A percentile compares a stretch with the other conserved stretches of the same genome.
phyloP scores from a whole-genome alignment of 2,113 vertebrate genomes.

The Potamarius usumacintae region DNA sequence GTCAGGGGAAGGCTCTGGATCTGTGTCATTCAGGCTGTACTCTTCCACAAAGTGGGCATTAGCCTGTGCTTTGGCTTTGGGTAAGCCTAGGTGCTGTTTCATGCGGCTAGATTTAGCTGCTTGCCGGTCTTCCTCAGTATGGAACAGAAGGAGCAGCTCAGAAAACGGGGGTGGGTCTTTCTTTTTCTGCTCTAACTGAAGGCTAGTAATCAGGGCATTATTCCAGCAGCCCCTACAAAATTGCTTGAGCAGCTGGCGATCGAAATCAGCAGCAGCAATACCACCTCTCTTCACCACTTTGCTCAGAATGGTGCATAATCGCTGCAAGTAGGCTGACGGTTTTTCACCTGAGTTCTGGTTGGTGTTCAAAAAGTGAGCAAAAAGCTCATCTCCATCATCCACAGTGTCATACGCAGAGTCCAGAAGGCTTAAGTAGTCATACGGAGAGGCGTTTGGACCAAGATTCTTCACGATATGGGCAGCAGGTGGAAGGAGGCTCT shows the following conservation, averaged over 20 bases:
- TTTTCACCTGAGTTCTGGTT: not conserved
- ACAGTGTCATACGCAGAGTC: slow-evolving; percentile 39
- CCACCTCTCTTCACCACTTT: not conserved
- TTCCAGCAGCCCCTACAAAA: not conserved
- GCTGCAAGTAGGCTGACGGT: not conserved
- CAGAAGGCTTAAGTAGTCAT: not conserved
- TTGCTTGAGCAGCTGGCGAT: not conserved
- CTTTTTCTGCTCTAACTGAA: not conserved
- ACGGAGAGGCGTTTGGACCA: not conserved
- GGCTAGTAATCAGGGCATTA: not conserved
- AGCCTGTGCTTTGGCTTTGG: not conserved
- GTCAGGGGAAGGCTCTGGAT: no score
- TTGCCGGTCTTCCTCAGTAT: not conserved
- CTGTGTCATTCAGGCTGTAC: not conserved
- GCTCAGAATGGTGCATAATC: not conserved
- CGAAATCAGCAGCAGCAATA: not conserved
- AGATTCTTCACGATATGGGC: not conserved
- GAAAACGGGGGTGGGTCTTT: not conserved
- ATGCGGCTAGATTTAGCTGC: not conserved
- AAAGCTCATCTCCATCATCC: slow-evolving; percentile 4
- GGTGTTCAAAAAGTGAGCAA: not conserved
- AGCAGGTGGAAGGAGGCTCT: not conserved
- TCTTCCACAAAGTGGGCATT: not conserved
- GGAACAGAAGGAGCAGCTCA: not conserved
- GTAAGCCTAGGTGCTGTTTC: not conserved